Percentiles rank a stretch among this genome's conserved stretches.
Conservation (phyloP, 2,797 vertebrate species). For the Pogonophryne albipinna region DNA sequence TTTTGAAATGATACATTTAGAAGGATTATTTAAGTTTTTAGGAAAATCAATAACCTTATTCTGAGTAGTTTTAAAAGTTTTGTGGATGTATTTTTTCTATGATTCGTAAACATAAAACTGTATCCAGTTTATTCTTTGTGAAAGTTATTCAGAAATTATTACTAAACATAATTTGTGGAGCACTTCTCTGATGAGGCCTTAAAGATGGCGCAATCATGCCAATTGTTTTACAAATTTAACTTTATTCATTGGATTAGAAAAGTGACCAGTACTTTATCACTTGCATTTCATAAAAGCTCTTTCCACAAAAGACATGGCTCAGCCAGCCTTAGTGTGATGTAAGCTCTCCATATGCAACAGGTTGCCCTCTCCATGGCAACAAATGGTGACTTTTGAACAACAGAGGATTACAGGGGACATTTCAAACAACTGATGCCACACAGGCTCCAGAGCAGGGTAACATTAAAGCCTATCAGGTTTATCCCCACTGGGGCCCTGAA, state of each 20-base stretch:
- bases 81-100: no score
- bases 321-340: conserved; percentile 30
- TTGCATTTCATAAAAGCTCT: neutral
- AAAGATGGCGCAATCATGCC: neutral
- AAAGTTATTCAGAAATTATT: neutral
- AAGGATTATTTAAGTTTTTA: no score
- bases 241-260: neutral
- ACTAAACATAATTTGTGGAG: no score
- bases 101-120: no score
- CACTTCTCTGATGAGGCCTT: neutral
- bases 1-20: no score
- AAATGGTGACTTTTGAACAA: conserved; percentile 71
- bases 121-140: no score
- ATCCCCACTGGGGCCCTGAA: conserved; percentile 77
- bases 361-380: conserved; percentile 75
- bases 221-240: neutral
- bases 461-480: conserved; percentile 83
- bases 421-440: conserved; percentile 78
- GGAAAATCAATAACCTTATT: no score
- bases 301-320: conserved; percentile 21
- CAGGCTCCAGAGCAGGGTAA: conserved; percentile 72
- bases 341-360: conserved; percentile 47
- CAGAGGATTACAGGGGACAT: conserved; percentile 73
- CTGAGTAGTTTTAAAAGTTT: no score
- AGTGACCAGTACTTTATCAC: neutral